A percentile compares a stretch with the other conserved stretches of the same genome.
Evolutionary conservation across 2,888 invertebrate species (phyloP).

Genomic region (Orchestes rusci): DNA sequence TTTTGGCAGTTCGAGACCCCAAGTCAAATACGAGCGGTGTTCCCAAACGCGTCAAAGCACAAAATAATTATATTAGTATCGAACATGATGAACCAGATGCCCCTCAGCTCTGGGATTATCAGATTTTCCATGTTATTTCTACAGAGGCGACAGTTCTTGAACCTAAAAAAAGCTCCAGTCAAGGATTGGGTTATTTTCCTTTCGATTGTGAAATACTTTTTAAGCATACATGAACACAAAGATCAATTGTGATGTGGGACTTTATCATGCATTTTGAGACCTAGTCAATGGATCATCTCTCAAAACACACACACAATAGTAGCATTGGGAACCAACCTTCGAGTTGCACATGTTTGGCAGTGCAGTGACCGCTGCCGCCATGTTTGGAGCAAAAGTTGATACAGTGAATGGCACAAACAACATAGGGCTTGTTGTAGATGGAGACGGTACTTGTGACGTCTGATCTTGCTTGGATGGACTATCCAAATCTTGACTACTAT

Average conservation of each 20-base stretch:
- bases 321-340: no score
- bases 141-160: no score
- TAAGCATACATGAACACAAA: no score
- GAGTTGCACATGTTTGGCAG: constrained; percentile 42
- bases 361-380: constrained; percentile 38
- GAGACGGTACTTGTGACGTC: constrained; percentile 13
- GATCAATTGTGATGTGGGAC: no score
- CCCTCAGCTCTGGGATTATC: no score
- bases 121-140: no score
- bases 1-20: constrained; percentile 12
- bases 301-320: no score
- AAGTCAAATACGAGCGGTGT: constrained; percentile 10
- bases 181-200: no score
- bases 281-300: constrained; percentile 6
- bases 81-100: constrained; percentile 15
- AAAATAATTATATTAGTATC: constrained; percentile 21
- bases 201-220: no score
- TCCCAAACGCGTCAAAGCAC: constrained; percentile 15
- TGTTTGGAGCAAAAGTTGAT: constrained; percentile 43
- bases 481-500: constrained; percentile 11
- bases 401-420: constrained; percentile 47
- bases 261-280: constrained; percentile 2
- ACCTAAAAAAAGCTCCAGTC: no score
- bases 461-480: neutral
- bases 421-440: constrained; percentile 39